phyloP scores from a whole-genome alignment of 92 coral and sea anemone genomes.

The Palythoa caribaeorum region DNA sequence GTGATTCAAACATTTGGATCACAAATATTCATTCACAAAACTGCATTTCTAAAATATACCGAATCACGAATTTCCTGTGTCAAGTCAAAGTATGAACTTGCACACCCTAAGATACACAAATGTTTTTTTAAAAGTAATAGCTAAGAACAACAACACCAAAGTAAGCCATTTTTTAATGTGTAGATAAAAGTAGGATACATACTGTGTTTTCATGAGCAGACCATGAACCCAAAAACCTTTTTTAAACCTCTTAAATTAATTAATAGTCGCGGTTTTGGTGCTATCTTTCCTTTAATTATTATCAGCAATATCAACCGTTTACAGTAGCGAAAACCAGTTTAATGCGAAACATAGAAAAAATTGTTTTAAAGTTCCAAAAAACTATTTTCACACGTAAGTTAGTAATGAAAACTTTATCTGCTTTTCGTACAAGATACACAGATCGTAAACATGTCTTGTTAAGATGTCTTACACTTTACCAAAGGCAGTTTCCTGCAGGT shows the following conservation, averaged over 20 bases:
- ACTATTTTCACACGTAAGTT: neutral
- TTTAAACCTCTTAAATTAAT: neutral
- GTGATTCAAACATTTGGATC: too few species aligned
- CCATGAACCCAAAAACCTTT: neutral
- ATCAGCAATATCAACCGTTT: neutral
- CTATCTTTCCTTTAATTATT: neutral
- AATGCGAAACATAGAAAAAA: neutral
- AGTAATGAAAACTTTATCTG: neutral
- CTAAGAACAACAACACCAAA: too few species aligned
- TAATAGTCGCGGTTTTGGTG: neutral
- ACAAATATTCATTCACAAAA: too few species aligned
- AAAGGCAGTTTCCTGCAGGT: conserved; percentile 11
- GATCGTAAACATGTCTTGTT: neutral
- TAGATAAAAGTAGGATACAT: too few species aligned
- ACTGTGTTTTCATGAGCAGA: too few species aligned
- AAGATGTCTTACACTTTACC: neutral
- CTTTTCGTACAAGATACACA: neutral
- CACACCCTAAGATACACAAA: too few species aligned
- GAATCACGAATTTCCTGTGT: too few species aligned
- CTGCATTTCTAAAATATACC: too few species aligned
- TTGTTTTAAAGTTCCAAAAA: neutral
- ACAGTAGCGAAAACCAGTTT: neutral
- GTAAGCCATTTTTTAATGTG: too few species aligned
- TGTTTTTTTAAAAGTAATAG: too few species aligned
- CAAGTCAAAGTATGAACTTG: too few species aligned